Base-by-base conservation (phyloP, 2,113 vertebrate genomes). In the Phyllostomus discolor region DNA sequence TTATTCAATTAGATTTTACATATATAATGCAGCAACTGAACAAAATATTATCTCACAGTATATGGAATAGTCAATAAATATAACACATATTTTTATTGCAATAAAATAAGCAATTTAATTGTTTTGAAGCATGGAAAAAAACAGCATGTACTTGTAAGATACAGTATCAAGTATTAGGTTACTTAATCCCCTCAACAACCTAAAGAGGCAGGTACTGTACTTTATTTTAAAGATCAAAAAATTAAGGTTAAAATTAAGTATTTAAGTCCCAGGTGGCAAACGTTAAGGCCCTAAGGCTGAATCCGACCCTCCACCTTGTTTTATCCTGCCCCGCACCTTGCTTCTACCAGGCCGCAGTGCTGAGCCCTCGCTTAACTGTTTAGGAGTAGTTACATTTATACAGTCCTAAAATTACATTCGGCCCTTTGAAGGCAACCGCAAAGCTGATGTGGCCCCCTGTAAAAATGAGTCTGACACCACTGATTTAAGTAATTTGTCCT, bases 21-120 rank as follows among this genome's bases (percentile, higher is more conserved):
- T 57, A 91, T n/a, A 76, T 7, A 62, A 38, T 2, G 2, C 2
- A 93, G 59, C 20, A 94, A 67, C 35, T 62, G 90, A 90, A 84
- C 8, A 85, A 38, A 84, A 5, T 22, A 62, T 43, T 69, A 87
- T 79, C 31, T 90, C 76, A 82, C 7, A 93, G 14, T 64, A 85
- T 26, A 81, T 22, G 1, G 11, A 28, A 94, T 1, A 93, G 35
- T 82, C 16, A 92, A 66, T 72, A 54, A 81, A 66, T 48, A 0
- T 1, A 81, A 86, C 1, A 90, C 35, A 16, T 17, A 87, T 52
- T 88, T 92, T 92, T 85, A 50, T 20, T 75, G 6, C 9, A 91
- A 73, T 95, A 86, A 73, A 96, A 66, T 81, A 96, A 69, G 48
- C 91, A 97, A 69, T 62, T 67, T 31, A 94, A 93, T 46, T 62